phyloP scores from a whole-genome alignment of 2,797 vertebrate species.

The Brotula barbata region DNA sequence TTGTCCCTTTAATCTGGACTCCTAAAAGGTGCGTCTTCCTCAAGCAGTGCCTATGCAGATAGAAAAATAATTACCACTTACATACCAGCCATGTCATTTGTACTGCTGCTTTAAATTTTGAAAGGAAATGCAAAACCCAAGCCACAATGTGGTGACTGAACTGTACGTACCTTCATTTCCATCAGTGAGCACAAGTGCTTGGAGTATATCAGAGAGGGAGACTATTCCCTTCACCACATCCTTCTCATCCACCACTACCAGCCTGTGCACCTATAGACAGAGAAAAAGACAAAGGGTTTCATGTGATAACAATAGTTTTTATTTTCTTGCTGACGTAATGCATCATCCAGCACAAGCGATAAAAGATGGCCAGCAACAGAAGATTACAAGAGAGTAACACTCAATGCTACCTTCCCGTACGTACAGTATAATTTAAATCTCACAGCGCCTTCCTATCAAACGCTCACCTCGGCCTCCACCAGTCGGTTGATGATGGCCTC shows the following conservation, averaged over 20 bases:
- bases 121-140: too few species aligned
- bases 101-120: too few species aligned
- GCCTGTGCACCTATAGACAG: conserved; percentile 86
- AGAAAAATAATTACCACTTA: conserved; percentile 19
- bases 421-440: too few species aligned
- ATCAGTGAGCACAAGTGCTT: conserved; percentile 89
- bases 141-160: neutral
- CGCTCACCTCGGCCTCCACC: conserved; percentile 92
- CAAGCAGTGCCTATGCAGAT: conserved; percentile 63
- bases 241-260: conserved; percentile 93
- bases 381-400: too few species aligned
- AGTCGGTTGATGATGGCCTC: conserved; percentile 94
- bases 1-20: conserved; percentile 29
- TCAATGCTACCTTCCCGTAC: too few species aligned
- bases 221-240: conserved; percentile 95
- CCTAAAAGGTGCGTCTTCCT: conserved; percentile 25
- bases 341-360: too few species aligned
- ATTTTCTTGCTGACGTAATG: too few species aligned
- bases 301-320: too few species aligned
- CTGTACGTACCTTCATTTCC: conserved; percentile 74
- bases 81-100: too few species aligned
- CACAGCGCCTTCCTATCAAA: neutral
- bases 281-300: neutral
- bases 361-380: too few species aligned
- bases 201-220: conserved; percentile 94